Percentiles rank a stretch among this genome's conserved stretches.
phyloP scores from a whole-genome alignment of 1,140 invertebrate species.

The Pseudomyrmex cubaensis region DNA sequence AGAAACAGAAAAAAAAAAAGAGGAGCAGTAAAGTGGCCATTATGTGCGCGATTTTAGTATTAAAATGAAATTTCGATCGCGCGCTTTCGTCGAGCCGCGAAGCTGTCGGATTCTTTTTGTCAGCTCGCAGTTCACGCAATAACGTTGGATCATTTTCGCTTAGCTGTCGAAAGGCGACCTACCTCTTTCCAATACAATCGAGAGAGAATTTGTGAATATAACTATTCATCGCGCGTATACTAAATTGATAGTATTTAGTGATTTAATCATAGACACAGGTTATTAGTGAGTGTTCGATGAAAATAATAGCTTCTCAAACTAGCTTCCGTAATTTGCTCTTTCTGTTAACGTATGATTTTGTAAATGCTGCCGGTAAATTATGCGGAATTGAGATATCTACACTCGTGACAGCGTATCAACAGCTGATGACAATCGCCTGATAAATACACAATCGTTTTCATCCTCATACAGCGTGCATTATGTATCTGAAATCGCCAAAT shows the following conservation, averaged over 20 bases:
- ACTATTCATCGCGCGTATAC: no score
- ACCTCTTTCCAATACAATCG: not conserved
- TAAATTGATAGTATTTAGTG: no score
- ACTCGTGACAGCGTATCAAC: no score
- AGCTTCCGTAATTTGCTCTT: no score
- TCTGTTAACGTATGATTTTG: no score
- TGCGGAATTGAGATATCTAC: no score
- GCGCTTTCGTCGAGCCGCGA: conserved; percentile 34
- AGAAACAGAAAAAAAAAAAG: conserved; percentile 22
- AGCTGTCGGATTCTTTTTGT: not conserved
- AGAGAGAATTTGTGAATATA: no score
- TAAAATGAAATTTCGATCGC: conserved; percentile 52
- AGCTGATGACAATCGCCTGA: not conserved
- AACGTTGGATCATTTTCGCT: conserved; percentile 1
- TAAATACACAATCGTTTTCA: no score
- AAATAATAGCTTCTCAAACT: no score
- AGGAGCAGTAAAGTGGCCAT: conserved; percentile 41
- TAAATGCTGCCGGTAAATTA: no score
- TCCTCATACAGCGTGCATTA: not conserved
- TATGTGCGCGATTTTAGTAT: conserved; percentile 12
- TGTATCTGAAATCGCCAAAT: not conserved
- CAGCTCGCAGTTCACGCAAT: not conserved
- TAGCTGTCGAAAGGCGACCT: not conserved
- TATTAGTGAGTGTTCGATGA: no score
- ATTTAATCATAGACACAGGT: no score